A percentile compares a stretch with the other conserved stretches of the same genome.
Evolutionary conservation across 92 coral and sea anemone species (phyloP).

Genomic region (Palythoa caribaeorum): DNA sequence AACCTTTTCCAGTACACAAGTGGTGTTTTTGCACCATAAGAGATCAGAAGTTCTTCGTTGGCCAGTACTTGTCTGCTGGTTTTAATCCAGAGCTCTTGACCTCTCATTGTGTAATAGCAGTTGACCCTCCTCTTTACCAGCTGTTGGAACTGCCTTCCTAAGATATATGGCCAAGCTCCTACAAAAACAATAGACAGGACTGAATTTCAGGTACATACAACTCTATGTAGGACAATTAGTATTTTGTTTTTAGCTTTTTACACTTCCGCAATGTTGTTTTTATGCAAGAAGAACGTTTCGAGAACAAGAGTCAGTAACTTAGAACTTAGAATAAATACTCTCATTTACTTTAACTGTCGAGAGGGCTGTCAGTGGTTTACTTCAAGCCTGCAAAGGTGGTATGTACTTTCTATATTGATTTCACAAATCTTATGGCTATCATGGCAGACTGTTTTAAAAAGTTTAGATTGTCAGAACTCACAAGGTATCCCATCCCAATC

Average conservation of each 20-base stretch:
- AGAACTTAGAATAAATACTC: too few species aligned
- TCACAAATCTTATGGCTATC: too few species aligned
- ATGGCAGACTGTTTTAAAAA: too few species aligned
- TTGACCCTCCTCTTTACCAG: constrained; percentile 40
- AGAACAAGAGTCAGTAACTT: too few species aligned
- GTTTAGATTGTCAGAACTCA: too few species aligned
- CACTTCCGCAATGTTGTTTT: too few species aligned
- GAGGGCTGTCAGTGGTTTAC: too few species aligned
- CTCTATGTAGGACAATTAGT: background rate
- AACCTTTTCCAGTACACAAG: constrained; percentile 46
- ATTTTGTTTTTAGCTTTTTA: background rate
- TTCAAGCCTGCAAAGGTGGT: too few species aligned
- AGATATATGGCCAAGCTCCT: constrained; percentile 29
- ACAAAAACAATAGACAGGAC: constrained; percentile 2
- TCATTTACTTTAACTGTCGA: too few species aligned
- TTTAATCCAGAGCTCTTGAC: constrained; percentile 35
- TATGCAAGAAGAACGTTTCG: too few species aligned
- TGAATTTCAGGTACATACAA: background rate
- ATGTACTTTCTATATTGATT: too few species aligned
- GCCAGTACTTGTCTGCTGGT: constrained; percentile 30
- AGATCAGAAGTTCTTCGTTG: constrained; percentile 34
- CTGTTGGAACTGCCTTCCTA: constrained; percentile 10
- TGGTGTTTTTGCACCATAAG: constrained; percentile 41
- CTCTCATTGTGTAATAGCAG: constrained; percentile 31
- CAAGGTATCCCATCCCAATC: too few species aligned